These are phyloP conservation scores for Bombus affinis DNA, from an alignment of 1,140 invertebrate species.

Conservation along the genomic window DNA sequence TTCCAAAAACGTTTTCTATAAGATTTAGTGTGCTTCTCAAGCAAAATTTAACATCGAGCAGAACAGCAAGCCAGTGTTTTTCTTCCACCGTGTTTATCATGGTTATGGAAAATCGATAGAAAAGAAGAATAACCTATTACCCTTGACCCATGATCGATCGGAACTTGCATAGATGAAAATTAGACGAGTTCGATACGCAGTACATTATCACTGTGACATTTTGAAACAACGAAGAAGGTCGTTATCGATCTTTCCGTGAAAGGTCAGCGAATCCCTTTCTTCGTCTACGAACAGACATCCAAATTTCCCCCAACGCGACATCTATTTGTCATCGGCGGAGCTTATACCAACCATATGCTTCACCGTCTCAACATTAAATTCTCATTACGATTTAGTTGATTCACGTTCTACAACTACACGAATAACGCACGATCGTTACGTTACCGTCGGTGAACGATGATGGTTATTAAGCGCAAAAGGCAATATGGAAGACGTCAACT, in stretches of 20 bases:
- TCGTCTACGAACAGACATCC: background rate
- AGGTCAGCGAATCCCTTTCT: background rate
- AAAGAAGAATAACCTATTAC: constrained; percentile 28
- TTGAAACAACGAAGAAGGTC: background rate
- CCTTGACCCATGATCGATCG: constrained; percentile 59
- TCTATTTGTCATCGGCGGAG: background rate
- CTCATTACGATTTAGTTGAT: background rate
- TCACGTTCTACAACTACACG: background rate
- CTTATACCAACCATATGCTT: background rate
- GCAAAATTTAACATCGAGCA: background rate
- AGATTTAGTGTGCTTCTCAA: background rate
- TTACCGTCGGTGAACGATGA: too few relatives aligned
- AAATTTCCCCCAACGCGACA: background rate
- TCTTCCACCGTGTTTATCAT: constrained; percentile 2
- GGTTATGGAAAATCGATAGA: background rate
- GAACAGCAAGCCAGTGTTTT: background rate
- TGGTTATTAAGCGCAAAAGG: background rate
- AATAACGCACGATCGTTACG: background rate
- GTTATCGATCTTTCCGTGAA: background rate
- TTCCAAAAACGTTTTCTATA: constrained; percentile 12
- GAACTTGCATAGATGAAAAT: constrained; percentile 26
- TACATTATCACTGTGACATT: background rate
- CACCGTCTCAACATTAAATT: background rate
- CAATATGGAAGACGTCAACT: too few relatives aligned
- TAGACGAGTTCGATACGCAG: constrained; percentile 21